Evolutionary conservation across 2,113 vertebrate genomes (phyloP), one percentile per base, ranked within the genome.

Genomic region (Terrapene triunguis): DNA sequence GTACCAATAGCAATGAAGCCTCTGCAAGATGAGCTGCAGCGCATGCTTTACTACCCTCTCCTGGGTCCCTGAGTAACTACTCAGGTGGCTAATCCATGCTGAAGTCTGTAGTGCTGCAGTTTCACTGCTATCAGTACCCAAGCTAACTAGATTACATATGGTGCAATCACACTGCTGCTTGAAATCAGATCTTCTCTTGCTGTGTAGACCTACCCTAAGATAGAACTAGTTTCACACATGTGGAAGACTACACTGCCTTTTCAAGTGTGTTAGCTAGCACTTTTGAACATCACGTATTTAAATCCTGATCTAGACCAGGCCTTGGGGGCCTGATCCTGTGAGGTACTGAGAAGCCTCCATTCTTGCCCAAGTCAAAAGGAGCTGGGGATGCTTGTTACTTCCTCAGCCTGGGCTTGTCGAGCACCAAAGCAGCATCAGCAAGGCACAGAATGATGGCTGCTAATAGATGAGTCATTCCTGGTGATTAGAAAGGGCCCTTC

Each of bases 401-500:
- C 16, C 84, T 13, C 69, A 29, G 48, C 22, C 24, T 32, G 22
- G 13, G 17, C 25, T 21, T 22, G 16, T 8, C 0, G 3, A 29
- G 55, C 27, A 32, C 25, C 16, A 19, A 47, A 57, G 44, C 72
- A 48, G 44, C 25, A 35, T 21, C n/a, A 47, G 24, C 1, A 22
- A 83, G 91, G 65, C 47, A 42, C 51, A 55, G 65, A 88, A 42
- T 0, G 10, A 87, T 9, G 78, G 55, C 62, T 85, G 87, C 86
- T 89, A 80, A 6, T 10, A 8, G 48, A 55, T 85, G 93, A 93
- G 82, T 87, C 92, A 89, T 54, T 90, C 1, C 16, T 82, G 3
- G 80, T 17, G 87, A 89, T 93, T 69, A 47, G 76, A 92, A 92
- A 85, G 93, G 88, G 84, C 89, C 54, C 94, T 51, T 62, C 80